Evolutionary conservation across 1,140 invertebrate genomes (phyloP), one percentile per base, ranked within the genome.

Genomic region (Triops cancriformis): DNA sequence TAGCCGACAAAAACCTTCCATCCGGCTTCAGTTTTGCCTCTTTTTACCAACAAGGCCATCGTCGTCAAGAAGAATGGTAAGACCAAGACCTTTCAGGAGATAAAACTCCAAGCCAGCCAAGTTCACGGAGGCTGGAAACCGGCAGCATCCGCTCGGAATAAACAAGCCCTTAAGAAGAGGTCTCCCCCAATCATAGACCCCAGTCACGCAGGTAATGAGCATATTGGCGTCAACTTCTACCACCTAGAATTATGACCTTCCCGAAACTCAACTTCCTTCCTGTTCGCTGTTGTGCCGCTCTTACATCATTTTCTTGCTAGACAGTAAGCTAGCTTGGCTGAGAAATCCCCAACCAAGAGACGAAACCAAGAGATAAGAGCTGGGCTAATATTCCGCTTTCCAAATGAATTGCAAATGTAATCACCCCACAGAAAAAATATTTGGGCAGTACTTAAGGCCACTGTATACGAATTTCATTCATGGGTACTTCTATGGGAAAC

Each of bases 161-260:
- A 64, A 64, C 51, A 64, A 14, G 18, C 51, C 51, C 14, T 64
- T 64, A 64, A 64, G 51, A 18, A 64, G 23, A 64, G 51, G 51
- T 64, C 23, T n/a, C n/a, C n/a, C 23, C 14, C 51, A 64, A 64
- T 64, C 51, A 64, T 18, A 14, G 51, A 64, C 51, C 51, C 51
- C 10, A 64, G 51, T 64, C 51, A 64, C 51, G 51, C 51, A 64
- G 51, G 51, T 64, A 64, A 64, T 64, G 51, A 64, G 51, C 10
- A 64, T 64, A 64, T 64, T 64, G 18, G 51, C 23, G 51, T 64
- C 51, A 64, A 64, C 51, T 64, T 23, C 7, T 64, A 64, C 51
- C 14, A 23, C 51, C 51, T 64, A n/a, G n/a, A n/a, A 64, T 64
- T 64, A 64, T 64, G 51, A 18, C 51, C 51, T 23, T 64, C 51